Evolutionary conservation across 2,888 invertebrate species (phyloP), one percentile per base, ranked within the genome.

Genomic region (Troides helena): DNA sequence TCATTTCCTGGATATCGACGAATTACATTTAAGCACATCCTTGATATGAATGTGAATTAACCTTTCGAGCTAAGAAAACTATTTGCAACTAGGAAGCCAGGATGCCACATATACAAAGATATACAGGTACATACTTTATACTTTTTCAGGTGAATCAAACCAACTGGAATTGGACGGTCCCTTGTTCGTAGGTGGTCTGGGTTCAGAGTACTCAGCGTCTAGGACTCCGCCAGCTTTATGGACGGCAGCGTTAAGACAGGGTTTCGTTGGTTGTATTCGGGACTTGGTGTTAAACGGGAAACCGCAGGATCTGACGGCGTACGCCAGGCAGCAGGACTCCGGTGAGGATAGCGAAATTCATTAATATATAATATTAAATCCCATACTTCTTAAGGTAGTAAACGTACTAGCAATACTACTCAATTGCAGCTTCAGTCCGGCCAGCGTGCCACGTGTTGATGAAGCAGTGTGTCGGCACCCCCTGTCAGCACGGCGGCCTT

Each of bases 211-310:
- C 82, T 95, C 96, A 1, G 95, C 95, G 36, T 94, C 95, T 10
- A 94, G 95, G 60, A 95, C 97, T 66, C 98, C 98, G 0, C 94
- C 97, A 2, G 97, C 96, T 23, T 91, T 99, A 71, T 99, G 98
- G 98, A 97, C 98, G 0, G 98, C 97, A 0, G 96, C 97, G 10
- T 89, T 99, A 67, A 94, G 97, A 70, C 96, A 97, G 80, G 99
- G 99, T 30, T 99, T 97, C 84, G 98, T 99, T 10, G 99, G 99
- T 2, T 99, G 99, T 85, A 94, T 99, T 81, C 94, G 98, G 75
- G 98, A 98, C 84, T 93, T 99, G 78, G 95, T 96, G 75, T 93
- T 98, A 80, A 98, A 98, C 84, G 97, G 97, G 63, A 96, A 97
- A 78, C 95, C 97, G 0, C 95, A 98, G 72, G 98, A 99, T 84